Evolutionary conservation across 2,113 vertebrate species (phyloP).

Genomic region (Sigmodon hispidus): DNA sequence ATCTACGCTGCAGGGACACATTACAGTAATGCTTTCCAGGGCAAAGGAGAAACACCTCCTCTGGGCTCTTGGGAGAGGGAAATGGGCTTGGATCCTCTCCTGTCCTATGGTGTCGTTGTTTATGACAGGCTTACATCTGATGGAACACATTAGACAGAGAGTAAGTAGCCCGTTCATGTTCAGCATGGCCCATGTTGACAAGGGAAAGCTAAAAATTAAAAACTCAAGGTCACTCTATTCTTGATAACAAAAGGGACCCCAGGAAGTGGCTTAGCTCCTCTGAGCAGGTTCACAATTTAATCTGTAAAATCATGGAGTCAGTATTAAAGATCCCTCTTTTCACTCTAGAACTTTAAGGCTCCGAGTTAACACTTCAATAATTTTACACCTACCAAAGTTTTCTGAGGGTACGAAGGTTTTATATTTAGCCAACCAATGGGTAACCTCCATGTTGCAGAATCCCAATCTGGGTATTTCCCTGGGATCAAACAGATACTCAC

Average conservation of each 20-base stretch:
- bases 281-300: neutral
- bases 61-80: neutral
- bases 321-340: neutral
- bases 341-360: neutral
- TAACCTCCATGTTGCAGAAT: neutral
- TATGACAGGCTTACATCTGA: neutral
- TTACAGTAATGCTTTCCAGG: neutral
- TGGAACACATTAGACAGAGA: neutral
- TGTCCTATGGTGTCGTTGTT: neutral
- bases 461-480: neutral
- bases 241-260: neutral
- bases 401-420: neutral
- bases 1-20: slow-evolving; percentile 14
- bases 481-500: slow-evolving; percentile 79
- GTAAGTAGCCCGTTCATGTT: neutral
- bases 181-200: neutral
- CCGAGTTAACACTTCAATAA: neutral
- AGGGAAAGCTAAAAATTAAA: neutral
- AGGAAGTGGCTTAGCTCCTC: neutral
- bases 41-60: neutral
- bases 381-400: neutral
- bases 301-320: neutral
- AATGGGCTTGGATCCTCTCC: neutral
- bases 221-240: neutral
- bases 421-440: neutral